Conservation (phyloP, 2,888 invertebrate species). For the Eristalinus aeneus region DNA sequence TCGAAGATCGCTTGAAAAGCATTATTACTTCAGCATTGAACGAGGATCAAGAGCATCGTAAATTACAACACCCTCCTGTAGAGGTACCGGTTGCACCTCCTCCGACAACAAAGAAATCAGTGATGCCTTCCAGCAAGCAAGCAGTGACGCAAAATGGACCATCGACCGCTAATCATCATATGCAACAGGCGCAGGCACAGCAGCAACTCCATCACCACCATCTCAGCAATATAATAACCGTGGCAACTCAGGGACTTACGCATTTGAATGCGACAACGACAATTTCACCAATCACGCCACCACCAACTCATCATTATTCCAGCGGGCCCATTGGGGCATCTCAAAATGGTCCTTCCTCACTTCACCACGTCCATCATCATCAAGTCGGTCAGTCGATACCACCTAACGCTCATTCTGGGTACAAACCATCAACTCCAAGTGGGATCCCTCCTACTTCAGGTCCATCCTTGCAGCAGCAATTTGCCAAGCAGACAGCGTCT, state of each 20-base stretch:
- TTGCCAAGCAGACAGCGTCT: slow-evolving; percentile 53
- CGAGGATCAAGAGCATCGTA: slow-evolving; percentile 86
- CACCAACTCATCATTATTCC: slow-evolving; percentile 72
- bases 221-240: slow-evolving; percentile 78
- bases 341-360: slow-evolving; percentile 54
- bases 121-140: slow-evolving; percentile 77
- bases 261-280: slow-evolving; percentile 80
- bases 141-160: slow-evolving; percentile 57
- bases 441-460: slow-evolving; percentile 18
- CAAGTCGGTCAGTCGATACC: slow-evolving; percentile 39
- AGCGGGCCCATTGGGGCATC: slow-evolving; percentile 16
- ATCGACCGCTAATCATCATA: slow-evolving; percentile 49
- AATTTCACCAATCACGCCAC: slow-evolving; percentile 80
- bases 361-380: slow-evolving; percentile 60
- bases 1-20: slow-evolving; percentile 93
- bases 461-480: slow-evolving; percentile 35
- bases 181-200: slow-evolving; percentile 73
- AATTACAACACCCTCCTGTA: slow-evolving; percentile 71
- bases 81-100: slow-evolving; percentile 75
- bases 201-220: slow-evolving; percentile 73
- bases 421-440: slow-evolving; percentile 38
- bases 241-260: slow-evolving; percentile 79
- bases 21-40: slow-evolving; percentile 93
- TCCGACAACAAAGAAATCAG: slow-evolving; percentile 49
- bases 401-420: slow-evolving; percentile 58